phyloP scores from a whole-genome alignment of 2,113 vertebrate genomes.

The Micromys minutus region DNA sequence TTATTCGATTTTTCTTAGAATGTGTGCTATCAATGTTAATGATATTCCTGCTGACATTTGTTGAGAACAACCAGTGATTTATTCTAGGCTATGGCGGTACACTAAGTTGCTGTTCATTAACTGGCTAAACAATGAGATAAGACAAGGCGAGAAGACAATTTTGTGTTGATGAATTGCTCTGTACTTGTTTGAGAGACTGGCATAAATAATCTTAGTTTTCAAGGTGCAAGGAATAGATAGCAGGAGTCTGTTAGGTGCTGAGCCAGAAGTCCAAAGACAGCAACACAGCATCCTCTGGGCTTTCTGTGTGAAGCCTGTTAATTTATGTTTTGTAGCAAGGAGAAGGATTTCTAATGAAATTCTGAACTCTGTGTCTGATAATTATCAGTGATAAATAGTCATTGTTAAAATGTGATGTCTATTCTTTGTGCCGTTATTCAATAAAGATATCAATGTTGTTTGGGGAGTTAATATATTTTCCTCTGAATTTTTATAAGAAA shows the following conservation, averaged over 20 bases:
- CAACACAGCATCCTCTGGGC: not conserved
- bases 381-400: constrained; percentile 32
- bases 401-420: not conserved
- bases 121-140: constrained; percentile 69
- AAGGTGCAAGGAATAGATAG: constrained; percentile 75
- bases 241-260: constrained; percentile 43
- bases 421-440: not conserved
- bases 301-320: not conserved
- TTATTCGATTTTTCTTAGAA: constrained; percentile 9
- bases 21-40: not conserved
- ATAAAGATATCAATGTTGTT: not conserved
- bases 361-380: not conserved
- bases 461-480: constrained; percentile 7
- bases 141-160: constrained; percentile 63
- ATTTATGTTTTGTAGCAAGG: not conserved
- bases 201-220: constrained; percentile 75
- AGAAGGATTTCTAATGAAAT: not conserved
- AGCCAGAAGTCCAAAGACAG: not conserved
- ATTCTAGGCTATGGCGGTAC: constrained; percentile 34
- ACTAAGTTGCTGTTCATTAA: constrained; percentile 69
- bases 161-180: constrained; percentile 67
- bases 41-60: not conserved
- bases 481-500: not conserved
- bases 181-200: constrained; percentile 70
- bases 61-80: constrained; percentile 63